Evolutionary conservation across 2,797 vertebrate genomes (phyloP), one percentile per base, ranked within the genome.

Genomic region (Poeciliopsis presidionis): DNA sequence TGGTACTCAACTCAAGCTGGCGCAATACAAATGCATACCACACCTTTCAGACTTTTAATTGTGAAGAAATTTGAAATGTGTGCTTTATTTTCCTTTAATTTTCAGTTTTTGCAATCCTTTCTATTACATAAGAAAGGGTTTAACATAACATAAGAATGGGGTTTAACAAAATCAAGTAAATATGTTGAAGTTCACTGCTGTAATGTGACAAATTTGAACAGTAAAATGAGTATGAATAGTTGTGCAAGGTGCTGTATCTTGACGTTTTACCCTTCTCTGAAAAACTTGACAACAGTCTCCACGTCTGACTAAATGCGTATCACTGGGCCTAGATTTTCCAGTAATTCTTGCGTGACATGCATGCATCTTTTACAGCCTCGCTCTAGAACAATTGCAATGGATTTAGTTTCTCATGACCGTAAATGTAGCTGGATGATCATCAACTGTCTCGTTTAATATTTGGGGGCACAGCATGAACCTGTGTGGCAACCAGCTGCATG

Each of bases 401-500:
- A 39, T 57, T 78, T 59, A 79, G 72, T 20, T 53, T 82, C 45
- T 67, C 36, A 39, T 4, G 33, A 16, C 77, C 61, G 49, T 82
- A 7, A 65, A 74, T 76, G 61, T 73, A 47, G 74, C 75, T 67
- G 72, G 81, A 86, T 75, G 67, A 39, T 77, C 74, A 80, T 76
- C 61, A 79, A 53, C 41, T 84, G 47, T 43, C 0, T 16, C 49
- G 11, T 65, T 81, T 84, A 73, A 80, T 77, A 67, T 81, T 71
- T 69, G 39, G 78, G 86, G 65, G 75, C 70, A 78, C 73, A 88
- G 91, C 91, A 94, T 93, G 90, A 79, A 84, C 74, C 90, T 77
- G 53, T 88, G 81, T 93, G 84, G 73, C 61, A 79, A 82, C 74
- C 77, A 49, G 74, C 81, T 87, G 93, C 93, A 95, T 94, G 93